phyloP scores from a whole-genome alignment of 1,140 invertebrate genomes.

The Teleopsis dalmanni region DNA sequence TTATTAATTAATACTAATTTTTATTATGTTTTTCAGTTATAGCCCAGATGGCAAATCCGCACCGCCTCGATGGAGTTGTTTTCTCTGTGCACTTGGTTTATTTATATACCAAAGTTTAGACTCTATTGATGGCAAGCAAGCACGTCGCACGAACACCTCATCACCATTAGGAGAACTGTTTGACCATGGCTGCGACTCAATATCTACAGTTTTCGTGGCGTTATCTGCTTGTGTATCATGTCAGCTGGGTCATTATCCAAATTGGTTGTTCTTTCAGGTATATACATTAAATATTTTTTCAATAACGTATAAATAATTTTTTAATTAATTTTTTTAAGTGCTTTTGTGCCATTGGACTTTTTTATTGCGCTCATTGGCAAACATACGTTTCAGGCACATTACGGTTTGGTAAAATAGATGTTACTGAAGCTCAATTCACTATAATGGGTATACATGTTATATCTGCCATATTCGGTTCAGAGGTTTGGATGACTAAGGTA shows the following conservation, averaged over 20 bases:
- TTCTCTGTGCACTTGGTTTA: constrained; percentile 84
- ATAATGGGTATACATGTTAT: constrained; percentile 86
- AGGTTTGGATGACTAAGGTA: constrained; percentile 79
- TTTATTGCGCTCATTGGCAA: constrained; percentile 99
- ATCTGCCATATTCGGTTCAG: constrained; percentile 78
- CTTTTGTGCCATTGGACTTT: constrained; percentile 87
- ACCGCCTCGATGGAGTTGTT: constrained; percentile 86
- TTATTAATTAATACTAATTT: background rate
- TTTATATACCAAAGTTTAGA: constrained; percentile 98
- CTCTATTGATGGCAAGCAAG: constrained; percentile 99
- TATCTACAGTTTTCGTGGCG: constrained; percentile 93
- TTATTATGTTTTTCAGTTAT: constrained; percentile 45
- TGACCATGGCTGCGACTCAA: constrained; percentile 98
- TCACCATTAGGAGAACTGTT: constrained; percentile 96
- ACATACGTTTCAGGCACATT: constrained; percentile 94
- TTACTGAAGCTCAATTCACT: constrained; percentile 94
- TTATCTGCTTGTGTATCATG: constrained; percentile 87
- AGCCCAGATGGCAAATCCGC: constrained; percentile 58
- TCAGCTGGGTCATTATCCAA: constrained; percentile 81
- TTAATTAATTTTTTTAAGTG: constrained; percentile 51
- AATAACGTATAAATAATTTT: background rate
- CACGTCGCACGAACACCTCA: constrained; percentile 84
- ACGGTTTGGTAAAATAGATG: constrained; percentile 91
- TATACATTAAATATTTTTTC: constrained; percentile 5
- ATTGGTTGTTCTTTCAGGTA: constrained; percentile 88